Evolutionary conservation across 2,113 vertebrate genomes (phyloP).

Genomic region (Colius striatus): DNA sequence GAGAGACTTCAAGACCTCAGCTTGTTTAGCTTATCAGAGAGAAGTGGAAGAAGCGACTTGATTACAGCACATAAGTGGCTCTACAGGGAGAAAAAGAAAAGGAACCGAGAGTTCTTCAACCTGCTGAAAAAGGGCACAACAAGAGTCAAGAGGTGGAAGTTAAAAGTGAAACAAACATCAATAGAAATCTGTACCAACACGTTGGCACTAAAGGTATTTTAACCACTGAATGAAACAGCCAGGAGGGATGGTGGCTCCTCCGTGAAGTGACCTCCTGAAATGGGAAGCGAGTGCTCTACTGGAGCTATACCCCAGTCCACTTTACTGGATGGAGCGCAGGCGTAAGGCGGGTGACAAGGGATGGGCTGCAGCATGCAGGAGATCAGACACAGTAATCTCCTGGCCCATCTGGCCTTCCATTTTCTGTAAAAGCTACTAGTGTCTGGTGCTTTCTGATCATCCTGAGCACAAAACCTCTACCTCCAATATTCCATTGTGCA

Average conservation of each 20-base stretch:
- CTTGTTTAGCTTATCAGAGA: constrained; percentile 30
- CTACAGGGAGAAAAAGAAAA: constrained; percentile 27
- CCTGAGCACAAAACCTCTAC: background rate
- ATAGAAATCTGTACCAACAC: background rate
- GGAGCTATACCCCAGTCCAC: accelerated
- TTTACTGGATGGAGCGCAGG: background rate
- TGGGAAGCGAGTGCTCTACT: background rate
- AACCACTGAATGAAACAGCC: background rate
- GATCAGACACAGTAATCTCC: constrained; percentile 52
- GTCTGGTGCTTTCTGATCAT: background rate
- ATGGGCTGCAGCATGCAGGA: background rate
- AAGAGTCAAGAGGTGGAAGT: constrained; percentile 46
- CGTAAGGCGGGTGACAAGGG: background rate
- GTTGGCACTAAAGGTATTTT: background rate
- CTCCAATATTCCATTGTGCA: background rate
- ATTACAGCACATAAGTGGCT: constrained; percentile 25
- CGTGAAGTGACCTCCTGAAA: background rate
- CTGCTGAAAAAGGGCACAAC: constrained; percentile 24
- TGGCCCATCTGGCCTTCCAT: constrained; percentile 34
- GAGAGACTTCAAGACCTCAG: background rate
- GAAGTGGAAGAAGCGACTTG: constrained; percentile 8
- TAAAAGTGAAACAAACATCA: constrained; percentile 49
- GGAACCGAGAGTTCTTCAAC: constrained; percentile 30
- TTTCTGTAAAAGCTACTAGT: constrained; percentile 22
- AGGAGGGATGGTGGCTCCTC: background rate